These are phyloP conservation scores for Phlogophora meticulosa DNA, from an alignment of 2,888 invertebrate genomes.

Conservation along the genomic window DNA sequence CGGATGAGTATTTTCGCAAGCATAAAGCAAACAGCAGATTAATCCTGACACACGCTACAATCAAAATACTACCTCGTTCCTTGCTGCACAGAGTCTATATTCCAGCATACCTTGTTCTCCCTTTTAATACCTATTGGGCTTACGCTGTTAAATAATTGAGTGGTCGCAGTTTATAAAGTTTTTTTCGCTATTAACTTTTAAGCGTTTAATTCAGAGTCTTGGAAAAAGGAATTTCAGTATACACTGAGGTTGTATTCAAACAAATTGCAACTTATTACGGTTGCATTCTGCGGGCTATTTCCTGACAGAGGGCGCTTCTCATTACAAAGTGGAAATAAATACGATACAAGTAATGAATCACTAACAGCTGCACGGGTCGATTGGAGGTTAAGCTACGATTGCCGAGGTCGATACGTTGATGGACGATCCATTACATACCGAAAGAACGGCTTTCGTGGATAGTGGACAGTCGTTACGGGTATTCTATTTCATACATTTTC, in stretches of 20 bases:
- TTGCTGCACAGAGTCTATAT: neutral
- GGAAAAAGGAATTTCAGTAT: slow-evolving; percentile 21
- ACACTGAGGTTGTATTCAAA: slow-evolving; percentile 1
- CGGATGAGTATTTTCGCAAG: neutral
- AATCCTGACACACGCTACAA: neutral
- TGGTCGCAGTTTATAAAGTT: slow-evolving; percentile 48
- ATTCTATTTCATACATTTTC: no score
- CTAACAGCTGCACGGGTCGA: no score
- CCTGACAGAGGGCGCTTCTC: neutral
- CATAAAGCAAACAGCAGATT: slow-evolving; percentile 13
- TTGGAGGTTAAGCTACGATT: no score
- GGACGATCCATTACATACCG: no score
- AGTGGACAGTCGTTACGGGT: no score
- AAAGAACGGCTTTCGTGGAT: no score
- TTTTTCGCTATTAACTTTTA: slow-evolving; percentile 53
- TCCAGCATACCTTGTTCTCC: neutral
- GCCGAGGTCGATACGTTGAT: no score
- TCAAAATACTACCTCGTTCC: neutral
- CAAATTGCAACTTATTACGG: slow-evolving; percentile 10
- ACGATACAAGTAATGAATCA: no score
- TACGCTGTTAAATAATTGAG: slow-evolving; percentile 37
- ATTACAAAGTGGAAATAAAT: slow-evolving; percentile 4
- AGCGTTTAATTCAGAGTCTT: slow-evolving; percentile 43
- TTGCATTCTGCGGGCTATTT: slow-evolving; percentile 4
- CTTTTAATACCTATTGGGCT: slow-evolving; percentile 17